Conservation (phyloP, 2,113 vertebrate species). For the Cololabis saira region DNA sequence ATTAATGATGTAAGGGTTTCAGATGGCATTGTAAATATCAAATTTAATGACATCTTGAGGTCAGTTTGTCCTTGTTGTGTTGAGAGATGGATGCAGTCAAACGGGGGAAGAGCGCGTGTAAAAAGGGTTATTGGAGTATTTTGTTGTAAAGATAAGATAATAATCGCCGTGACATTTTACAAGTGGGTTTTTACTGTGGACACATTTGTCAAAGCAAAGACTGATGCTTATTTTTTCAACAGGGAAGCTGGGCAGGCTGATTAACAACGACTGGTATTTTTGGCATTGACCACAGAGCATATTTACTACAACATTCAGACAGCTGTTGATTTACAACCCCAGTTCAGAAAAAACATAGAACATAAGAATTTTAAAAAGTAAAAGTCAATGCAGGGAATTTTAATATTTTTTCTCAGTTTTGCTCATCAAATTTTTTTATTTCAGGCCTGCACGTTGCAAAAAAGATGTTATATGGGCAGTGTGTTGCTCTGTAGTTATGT, state of each 20-base stretch:
- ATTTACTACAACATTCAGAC: constrained; percentile 9
- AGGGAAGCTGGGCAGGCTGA: constrained; percentile 12
- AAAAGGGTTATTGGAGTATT: constrained; percentile 35
- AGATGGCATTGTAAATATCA: constrained; percentile 73
- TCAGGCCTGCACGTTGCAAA: too few species aligned
- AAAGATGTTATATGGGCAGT: too few species aligned
- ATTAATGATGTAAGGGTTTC: constrained; percentile 83
- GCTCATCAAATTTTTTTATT: too few species aligned
- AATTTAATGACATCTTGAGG: constrained; percentile 69
- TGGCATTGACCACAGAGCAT: constrained; percentile 21
- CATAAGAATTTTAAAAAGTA: too few species aligned
- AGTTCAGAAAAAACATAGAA: too few species aligned
- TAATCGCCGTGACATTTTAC: constrained; percentile 38
- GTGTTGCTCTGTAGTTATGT: too few species aligned
- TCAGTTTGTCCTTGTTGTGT: constrained; percentile 71
- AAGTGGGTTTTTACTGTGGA: constrained; percentile 12
- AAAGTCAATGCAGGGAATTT: too few species aligned
- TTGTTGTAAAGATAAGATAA: constrained; percentile 34
- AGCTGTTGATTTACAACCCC: not conserved
- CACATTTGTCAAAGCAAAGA: not conserved
- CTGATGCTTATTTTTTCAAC: constrained; percentile 12
- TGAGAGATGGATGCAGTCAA: constrained; percentile 31
- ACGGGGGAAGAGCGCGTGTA: constrained; percentile 5
- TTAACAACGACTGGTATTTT: constrained; percentile 26
- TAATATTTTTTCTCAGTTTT: too few species aligned